These are phyloP conservation scores for Drosophila anomalipes DNA, from an alignment of 2,888 invertebrate genomes.

Conservation along the genomic window DNA sequence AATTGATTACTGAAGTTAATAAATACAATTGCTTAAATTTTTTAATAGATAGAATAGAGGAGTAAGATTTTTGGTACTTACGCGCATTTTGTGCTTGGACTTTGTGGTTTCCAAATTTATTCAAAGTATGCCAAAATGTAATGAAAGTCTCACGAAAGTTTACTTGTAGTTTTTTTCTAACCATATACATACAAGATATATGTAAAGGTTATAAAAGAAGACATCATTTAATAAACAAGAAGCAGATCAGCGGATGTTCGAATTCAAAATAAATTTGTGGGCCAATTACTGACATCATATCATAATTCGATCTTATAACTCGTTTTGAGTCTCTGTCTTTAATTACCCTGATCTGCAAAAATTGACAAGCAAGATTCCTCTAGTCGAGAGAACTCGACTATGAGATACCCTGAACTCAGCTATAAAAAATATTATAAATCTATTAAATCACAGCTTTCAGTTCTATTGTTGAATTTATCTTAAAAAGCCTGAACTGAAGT, in stretches of 20 bases:
- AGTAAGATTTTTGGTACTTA: too few relatives aligned
- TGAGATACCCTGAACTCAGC: not conserved
- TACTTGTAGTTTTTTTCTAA: not conserved
- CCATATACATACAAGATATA: not conserved
- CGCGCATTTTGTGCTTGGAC: too few relatives aligned
- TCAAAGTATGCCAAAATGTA: not conserved
- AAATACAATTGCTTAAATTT: not conserved
- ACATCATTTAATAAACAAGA: not conserved
- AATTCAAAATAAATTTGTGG: not conserved
- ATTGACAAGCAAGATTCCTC: not conserved
- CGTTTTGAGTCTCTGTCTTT: not conserved
- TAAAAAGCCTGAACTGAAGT: not conserved
- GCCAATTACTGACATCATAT: constrained; percentile 3
- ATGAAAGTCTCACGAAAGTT: not conserved
- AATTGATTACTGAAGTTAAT: not conserved
- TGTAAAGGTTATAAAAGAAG: not conserved
- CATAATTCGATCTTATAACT: constrained; percentile 15
- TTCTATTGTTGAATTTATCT: too few relatives aligned
- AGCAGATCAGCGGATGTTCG: not conserved
- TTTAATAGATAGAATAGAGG: not conserved
- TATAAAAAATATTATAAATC: not conserved
- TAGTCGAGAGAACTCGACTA: not conserved
- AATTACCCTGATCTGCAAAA: not conserved
- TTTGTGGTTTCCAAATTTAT: not conserved
- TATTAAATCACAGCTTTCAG: not conserved